A percentile compares a stretch with the other conserved stretches of the same genome.
phyloP scores from a whole-genome alignment of 2,113 vertebrate species.

The Bagarius yarrelli region DNA sequence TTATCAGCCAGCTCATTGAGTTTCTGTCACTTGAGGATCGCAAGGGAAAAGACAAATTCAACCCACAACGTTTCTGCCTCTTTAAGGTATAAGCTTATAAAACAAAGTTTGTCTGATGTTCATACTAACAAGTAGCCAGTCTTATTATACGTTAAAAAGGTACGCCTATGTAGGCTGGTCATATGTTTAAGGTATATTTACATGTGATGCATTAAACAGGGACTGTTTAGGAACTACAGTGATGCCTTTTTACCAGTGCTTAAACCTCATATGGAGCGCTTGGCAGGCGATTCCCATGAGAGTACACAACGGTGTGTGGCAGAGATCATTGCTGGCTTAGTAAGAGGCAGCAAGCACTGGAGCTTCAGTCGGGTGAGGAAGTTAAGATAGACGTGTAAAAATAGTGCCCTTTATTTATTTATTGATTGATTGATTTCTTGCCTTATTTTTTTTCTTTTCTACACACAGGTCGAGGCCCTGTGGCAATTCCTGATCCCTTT shows the following conservation, averaged over 20 bases:
- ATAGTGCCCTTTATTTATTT: neutral
- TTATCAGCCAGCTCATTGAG: conserved; percentile 87
- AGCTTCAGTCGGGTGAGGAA: conserved; percentile 84
- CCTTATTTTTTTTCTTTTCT: conserved; percentile 1
- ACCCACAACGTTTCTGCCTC: conserved; percentile 92
- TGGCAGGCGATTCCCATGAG: conserved; percentile 88
- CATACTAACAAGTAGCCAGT: neutral
- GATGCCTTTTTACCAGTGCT: conserved; percentile 86
- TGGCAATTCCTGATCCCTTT: conserved; percentile 88
- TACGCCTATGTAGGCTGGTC: neutral
- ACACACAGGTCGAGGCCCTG: conserved; percentile 81
- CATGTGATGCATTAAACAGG: conserved; percentile 66
- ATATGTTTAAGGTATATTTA: neutral
- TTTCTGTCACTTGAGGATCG: conserved; percentile 96
- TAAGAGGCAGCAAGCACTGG: conserved; percentile 97
- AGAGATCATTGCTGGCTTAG: conserved; percentile 94
- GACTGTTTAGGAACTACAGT: conserved; percentile 94
- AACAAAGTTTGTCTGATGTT: neutral
- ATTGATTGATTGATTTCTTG: neutral
- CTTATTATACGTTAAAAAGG: neutral
- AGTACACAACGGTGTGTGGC: conserved; percentile 93
- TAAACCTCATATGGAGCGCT: conserved; percentile 87
- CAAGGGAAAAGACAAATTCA: conserved; percentile 98
- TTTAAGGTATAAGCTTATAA: conserved; percentile 81
- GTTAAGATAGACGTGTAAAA: neutral